Evolutionary conservation across 2,113 vertebrate genomes (phyloP).

Genomic region (Microcebus lehilahytsara): DNA sequence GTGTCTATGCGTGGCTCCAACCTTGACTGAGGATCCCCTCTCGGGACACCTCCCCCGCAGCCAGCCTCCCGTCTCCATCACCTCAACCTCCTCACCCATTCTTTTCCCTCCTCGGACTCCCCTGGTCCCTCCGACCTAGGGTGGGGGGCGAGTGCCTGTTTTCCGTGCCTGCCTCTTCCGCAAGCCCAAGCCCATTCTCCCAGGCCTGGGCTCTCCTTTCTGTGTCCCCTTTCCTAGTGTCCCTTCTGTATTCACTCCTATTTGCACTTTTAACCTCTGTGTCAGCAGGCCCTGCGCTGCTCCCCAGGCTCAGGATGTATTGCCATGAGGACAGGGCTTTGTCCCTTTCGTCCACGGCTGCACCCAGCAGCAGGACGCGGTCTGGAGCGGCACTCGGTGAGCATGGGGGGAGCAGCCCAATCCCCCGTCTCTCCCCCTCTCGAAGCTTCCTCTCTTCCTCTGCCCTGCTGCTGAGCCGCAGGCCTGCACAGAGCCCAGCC

Average conservation of each 20-base stretch:
- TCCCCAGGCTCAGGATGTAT: not conserved
- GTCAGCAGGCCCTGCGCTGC: not conserved
- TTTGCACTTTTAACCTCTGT: not conserved
- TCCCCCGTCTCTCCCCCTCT: not conserved
- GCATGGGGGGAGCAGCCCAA: not conserved
- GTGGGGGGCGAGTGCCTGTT: not conserved
- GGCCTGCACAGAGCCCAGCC: not conserved
- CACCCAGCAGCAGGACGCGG: not conserved
- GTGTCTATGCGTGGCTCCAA: not conserved
- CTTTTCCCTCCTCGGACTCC: not conserved
- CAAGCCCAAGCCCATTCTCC: not conserved
- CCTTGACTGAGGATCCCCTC: not conserved
- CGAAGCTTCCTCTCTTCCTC: not conserved
- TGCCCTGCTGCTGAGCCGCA: not conserved
- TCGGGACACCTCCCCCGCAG: not conserved
- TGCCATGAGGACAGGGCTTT: not conserved
- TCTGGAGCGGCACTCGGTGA: not conserved
- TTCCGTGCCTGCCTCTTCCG: not conserved
- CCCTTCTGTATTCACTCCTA: not conserved
- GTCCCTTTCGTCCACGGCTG: not conserved
- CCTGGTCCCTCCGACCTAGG: not conserved
- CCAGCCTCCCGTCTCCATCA: not conserved
- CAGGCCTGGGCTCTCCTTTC: not conserved
- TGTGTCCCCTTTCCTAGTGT: not conserved
- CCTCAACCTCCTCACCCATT: not conserved